Evolutionary conservation across 2,888 invertebrate species (phyloP), one percentile per base, ranked within the genome.

Genomic region (Ashinkailepas kermadecensis): DNA sequence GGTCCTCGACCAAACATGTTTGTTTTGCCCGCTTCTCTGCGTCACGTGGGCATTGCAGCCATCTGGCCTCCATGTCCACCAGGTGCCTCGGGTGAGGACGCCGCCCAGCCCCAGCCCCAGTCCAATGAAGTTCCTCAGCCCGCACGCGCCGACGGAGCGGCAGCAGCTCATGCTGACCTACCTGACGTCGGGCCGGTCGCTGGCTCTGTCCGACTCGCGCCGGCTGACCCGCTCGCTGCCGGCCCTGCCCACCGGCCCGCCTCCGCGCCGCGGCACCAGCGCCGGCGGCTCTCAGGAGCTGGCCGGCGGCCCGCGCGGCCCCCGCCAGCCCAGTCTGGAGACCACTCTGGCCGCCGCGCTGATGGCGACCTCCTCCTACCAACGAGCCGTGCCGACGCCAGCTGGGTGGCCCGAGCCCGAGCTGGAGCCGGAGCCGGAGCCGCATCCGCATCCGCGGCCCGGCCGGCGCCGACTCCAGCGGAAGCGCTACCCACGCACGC

Each of bases 51-150:
- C 59, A 59, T 2, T 59, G 59, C 0, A 59, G 59, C 59, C 7
- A 59, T 11, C 59, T 15, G 59, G 12, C 11, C 7, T 59, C 12
- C 59, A 59, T 59, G 59, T 15, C 59, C 21, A 6, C 8, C 74
- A 74, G 74, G 74, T 74, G 39, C 74, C 74, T 2, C 74, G 74
- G 1, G 74, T 74, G 7, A 13, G 74, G 6, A 74, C 74, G 39
- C 74, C 74, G 18, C 74, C 74, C 8, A 74, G 74, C 74, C 74
- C 74, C 23, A 74, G 74, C 21, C 74, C 74, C 13, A 74, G 74
- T 23, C 74, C 74, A 54, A 54, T 74, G 74, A 74, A 74, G 74
- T 74, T 74, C 74, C 54, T 54, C 59, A 59, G 59, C 15, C 59
- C 59, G 74, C 74, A 18, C 54, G 13, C 54, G 74, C 54, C 74